Base-by-base conservation (phyloP, 2,113 vertebrate genomes). In the Tragelaphus imberbis region DNA sequence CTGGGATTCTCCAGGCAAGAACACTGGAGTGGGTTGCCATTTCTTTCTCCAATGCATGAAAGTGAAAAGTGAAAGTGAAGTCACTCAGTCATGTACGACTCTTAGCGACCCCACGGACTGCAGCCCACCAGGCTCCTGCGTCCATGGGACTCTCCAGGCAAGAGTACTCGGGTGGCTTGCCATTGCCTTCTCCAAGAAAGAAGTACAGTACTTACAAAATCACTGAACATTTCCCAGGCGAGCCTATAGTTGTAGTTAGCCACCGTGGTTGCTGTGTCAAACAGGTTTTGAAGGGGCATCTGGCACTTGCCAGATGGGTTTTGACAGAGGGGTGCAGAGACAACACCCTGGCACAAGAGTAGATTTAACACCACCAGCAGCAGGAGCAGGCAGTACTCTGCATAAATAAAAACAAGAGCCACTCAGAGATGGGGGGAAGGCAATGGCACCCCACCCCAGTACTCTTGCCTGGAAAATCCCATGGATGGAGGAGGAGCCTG, bases 121-220 rank as follows among this genome's bases (percentile, higher is more conserved):
- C 49, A 49, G 49, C 49, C 49, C 49, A 49, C 49, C 49, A 49
- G 49, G 49, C 49, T 1, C 49, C 49, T 49, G 11, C 2, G 0
- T 49, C 49, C 49, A 49, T 49, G 49, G 49, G 49, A 12, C 12
- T 49, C 49, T 49, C 11, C 11, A 49, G 49, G 49, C 49, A 49
- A 49, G 49, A 49, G 49, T 49, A 49, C 49, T 49, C 11, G 49
- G 12, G 49, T 49, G 49, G 49, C 11, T 49, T 49, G 49, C 49
- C 49, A 49, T 49, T 49, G 49, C 49, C 49, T 49, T 49, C 49
- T 49, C 49, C 49, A 92, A 44, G 25, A 16, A 14, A 16, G 3
- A 65, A 59, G 28, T 14, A 5, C 11, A 30, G 14, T 98, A 99
- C 99, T 99, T 98, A 99, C 98, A 95, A 99, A 99, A 92, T 99